Base-by-base conservation (phyloP, 2,888 invertebrate species). In the Aleiodes testaceus region DNA sequence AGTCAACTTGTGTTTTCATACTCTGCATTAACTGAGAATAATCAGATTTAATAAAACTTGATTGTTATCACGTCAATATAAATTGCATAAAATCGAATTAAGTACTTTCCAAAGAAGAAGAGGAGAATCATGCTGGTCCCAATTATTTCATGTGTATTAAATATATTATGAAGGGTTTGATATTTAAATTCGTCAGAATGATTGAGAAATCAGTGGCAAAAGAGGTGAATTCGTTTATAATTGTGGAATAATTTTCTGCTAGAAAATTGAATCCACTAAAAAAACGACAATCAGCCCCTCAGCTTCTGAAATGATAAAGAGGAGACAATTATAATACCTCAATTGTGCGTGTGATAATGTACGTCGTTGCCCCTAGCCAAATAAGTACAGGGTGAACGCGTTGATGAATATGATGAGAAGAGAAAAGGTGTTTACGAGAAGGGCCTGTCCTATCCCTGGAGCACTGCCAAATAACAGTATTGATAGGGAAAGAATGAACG, bases 71-170 rank as follows among this genome's bases (percentile, higher is more conserved):
- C 7, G 52, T 52, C 36, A 45, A 26, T 36, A 12, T n/a, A n/a
- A n/a, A n/a, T 30, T 59, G 12, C n/a, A 14, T 22, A 50, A 52
- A 69, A 20, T 69, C 30, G 59, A 68, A 63, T 69, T 69, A 69
- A 69, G 69, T 69, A 69, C 69, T 69, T 50, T 45, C 6, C 5
- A 16, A 47, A 16, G 16, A 47, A 14, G 16, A 11, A 20, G 50
- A 42, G 26, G 42, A 69, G n/a, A 18, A 69, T 59, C 6, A 36
- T 61, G 49, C 69, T 68, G 59, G 67, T 59, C 59, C 59, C 67
- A 45, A 59, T 11, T 9, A 61, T 61, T 49, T 16, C 16, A 26
- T 20, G 11, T 61, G 11, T 12, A 30, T 44, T 4, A 44, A 42
- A 42, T 42, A 61, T 20, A 22, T 20, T 36, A n/a, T 53, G 26